These are phyloP conservation scores for Calidris pygmaea DNA, from an alignment of 2,113 vertebrate genomes.

Conservation along the genomic window DNA sequence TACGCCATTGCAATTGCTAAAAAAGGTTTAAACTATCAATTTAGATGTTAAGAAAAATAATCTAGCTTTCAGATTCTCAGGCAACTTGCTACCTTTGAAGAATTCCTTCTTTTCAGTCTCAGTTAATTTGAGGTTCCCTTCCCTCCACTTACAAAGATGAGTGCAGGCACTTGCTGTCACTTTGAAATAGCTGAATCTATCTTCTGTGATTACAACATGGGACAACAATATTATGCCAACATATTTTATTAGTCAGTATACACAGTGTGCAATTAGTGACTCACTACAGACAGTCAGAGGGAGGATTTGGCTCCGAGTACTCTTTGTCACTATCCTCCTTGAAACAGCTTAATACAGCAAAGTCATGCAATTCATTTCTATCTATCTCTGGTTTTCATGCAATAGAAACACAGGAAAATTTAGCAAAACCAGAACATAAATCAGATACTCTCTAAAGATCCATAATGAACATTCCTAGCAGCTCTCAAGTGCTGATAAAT, in stretches of 20 bases:
- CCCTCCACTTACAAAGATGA: not conserved
- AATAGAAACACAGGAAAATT: not conserved
- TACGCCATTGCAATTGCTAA: not conserved
- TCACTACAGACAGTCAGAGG: constrained; percentile 46
- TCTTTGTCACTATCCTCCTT: constrained; percentile 9
- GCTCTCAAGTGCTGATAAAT: not conserved
- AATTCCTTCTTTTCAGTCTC: not conserved
- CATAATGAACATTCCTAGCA: not conserved
- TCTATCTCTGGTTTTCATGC: not conserved
- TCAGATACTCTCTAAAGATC: not conserved
- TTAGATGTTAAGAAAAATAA: not conserved
- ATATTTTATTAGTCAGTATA: constrained; percentile 59
- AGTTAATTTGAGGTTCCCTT: constrained; percentile 19
- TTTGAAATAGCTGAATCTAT: constrained; percentile 29
- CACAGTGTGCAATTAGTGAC: constrained; percentile 59
- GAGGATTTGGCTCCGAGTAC: not conserved
- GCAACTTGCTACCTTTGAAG: not conserved
- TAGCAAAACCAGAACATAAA: not conserved
- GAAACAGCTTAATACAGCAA: constrained; percentile 10
- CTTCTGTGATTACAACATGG: constrained; percentile 49
- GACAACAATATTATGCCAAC: constrained; percentile 58
- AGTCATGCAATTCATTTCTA: not conserved
- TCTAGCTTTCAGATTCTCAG: not conserved
- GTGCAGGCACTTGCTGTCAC: constrained; percentile 1
- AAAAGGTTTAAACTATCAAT: not conserved